Base-by-base conservation (phyloP, 2,888 invertebrate genomes). In the Lasioglossum pauxillum region DNA sequence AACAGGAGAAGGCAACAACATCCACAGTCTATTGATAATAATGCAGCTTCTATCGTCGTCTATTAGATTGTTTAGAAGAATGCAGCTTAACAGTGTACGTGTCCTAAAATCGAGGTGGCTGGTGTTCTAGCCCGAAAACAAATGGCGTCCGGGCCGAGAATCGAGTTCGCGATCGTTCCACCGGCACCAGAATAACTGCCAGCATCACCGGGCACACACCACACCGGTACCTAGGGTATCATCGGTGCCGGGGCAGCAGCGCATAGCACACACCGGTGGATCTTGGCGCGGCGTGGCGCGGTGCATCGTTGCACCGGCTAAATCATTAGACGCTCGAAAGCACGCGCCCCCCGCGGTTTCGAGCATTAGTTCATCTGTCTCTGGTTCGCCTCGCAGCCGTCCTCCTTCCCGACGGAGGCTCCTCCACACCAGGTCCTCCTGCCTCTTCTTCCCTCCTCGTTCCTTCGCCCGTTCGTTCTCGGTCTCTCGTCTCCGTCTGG, bases 341-440 rank as follows among this genome's bases (percentile, higher is more conserved):
- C 92, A 93, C 91, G 91, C 83, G 90, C 93, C 93, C 93, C 94
- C 94, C 89, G 93, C 91, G 90, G 94, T 91, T 94, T 89, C 89
- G 90, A 92, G 94, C 94, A 94, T 94, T 94, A 94, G 94, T 94
- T 95, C 94, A 93, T 94, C 94, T 93, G 94, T 94, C 94, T 94
- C 93, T 91, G 90, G 92, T 91, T 93, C 92, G 92, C 90, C 91
- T 92, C 92, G 92, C 93, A 90, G 92, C 92, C 90, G 87, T 92
- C 87, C 90, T 90, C 91, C 86, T 90, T 89, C 88, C 87, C 90
- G 85, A 90, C 85, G 90, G 80, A 85, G 76, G 80, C 90, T 89
- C 31, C 76, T 67, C 67, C n/a, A n/a, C 91, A 91, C 89, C 90
- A 91, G 90, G 90, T 88, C 90, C 81, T 87, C 87, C 88, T 87